Evolutionary conservation across 2,797 vertebrate genomes (phyloP).

Genomic region (Pantherophis alleghaniensis): DNA sequence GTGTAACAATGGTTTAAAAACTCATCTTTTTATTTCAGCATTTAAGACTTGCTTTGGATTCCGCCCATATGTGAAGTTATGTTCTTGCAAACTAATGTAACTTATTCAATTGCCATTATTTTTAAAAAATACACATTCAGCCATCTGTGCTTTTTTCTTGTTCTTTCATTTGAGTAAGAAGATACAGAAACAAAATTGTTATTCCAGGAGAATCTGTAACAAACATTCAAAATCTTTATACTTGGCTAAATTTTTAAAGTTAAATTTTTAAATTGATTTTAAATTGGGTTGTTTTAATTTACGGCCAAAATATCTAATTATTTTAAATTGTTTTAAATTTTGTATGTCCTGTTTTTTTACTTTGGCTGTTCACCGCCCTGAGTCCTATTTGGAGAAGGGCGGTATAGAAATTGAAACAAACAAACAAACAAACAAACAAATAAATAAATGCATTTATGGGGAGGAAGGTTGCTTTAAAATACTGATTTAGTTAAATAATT

Average conservation of each 20-base stretch:
- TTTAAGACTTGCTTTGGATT: not conserved
- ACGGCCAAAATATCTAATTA: too few relatives aligned
- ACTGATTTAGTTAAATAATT: not conserved
- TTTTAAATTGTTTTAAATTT: too few relatives aligned
- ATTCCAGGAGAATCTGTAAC: not conserved
- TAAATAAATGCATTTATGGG: not conserved
- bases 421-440: too few relatives aligned
- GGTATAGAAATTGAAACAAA: too few relatives aligned
- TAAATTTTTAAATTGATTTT: too few relatives aligned
- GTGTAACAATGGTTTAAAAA: not conserved
- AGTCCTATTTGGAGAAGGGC: too few relatives aligned
- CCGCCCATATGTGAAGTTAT: not conserved
- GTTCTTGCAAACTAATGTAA: not conserved
- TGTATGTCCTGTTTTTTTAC: too few relatives aligned
- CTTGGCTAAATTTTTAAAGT: not conserved
- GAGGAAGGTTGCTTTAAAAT: not conserved
- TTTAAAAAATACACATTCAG: not conserved
- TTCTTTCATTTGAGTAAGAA: not conserved
- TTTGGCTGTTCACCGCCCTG: too few relatives aligned
- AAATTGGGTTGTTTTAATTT: too few relatives aligned
- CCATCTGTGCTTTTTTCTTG: not conserved
- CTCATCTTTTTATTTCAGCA: not conserved
- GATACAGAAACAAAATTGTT: not conserved
- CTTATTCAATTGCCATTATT: not conserved
- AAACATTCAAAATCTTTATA: not conserved